Conservation (phyloP, 1,140 invertebrate genomes). For the Meloidogyne hapla region DNA sequence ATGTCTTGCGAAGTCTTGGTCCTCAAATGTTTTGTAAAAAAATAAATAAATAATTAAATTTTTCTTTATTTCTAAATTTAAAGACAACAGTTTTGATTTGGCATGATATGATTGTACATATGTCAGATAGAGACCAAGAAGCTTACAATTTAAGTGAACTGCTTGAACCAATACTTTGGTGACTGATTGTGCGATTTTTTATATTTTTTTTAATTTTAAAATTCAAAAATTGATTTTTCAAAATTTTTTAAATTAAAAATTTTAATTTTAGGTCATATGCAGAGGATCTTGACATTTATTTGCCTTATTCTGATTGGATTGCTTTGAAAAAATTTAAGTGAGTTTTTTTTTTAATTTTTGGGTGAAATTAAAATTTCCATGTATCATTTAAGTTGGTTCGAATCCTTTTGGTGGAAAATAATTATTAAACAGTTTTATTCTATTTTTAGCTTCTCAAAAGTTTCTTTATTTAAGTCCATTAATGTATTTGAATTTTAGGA, state of each 20-base stretch:
- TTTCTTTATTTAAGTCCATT: too few relatives aligned
- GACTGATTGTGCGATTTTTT: not conserved
- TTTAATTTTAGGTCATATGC: constrained; percentile 48
- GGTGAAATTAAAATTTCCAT: not conserved
- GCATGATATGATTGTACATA: constrained; percentile 58
- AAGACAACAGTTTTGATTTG: constrained; percentile 57
- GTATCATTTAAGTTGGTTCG: not conserved
- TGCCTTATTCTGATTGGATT: constrained; percentile 57
- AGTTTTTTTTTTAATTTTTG: not conserved
- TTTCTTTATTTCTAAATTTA: not conserved
- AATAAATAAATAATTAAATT: not conserved
- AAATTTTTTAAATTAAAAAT: too few relatives aligned
- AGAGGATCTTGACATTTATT: constrained; percentile 60
- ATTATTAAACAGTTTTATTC: too few relatives aligned
- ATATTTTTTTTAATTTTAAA: not conserved
- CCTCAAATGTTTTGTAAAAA: not conserved
- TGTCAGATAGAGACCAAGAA: constrained; percentile 31
- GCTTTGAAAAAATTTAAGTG: constrained; percentile 51
- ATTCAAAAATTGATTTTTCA: too few relatives aligned
- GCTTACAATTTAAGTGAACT: constrained; percentile 48
- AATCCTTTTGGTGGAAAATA: too few relatives aligned
- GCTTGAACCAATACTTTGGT: constrained; percentile 59
- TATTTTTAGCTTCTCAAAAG: too few relatives aligned
- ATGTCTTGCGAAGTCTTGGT: too few relatives aligned
- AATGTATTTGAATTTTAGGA: too few relatives aligned